These are phyloP conservation scores for Sinocyclocheilus anshuiensis DNA, from an alignment of 2,113 vertebrate species.

Conservation along the genomic window DNA sequence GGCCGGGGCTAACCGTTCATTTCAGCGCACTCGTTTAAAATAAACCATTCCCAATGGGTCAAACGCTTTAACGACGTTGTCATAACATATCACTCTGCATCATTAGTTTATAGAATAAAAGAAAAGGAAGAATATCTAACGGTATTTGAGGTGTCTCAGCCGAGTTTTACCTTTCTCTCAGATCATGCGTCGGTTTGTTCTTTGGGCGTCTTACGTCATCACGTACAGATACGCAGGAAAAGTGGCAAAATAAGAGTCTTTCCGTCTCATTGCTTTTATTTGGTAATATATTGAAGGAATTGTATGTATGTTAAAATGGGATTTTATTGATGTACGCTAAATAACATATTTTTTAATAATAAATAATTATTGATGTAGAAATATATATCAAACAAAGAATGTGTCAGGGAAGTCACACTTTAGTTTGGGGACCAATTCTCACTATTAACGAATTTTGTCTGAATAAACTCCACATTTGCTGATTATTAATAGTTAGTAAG, in stretches of 20 bases:
- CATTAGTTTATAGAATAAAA: not conserved
- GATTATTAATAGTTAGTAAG: not conserved
- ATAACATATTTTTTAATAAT: not conserved
- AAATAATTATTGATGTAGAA: not conserved
- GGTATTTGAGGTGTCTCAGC: not conserved
- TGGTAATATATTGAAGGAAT: not conserved
- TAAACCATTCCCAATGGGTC: not conserved
- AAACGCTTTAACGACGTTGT: not conserved
- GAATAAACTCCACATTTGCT: not conserved
- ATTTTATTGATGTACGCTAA: not conserved
- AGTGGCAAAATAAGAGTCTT: constrained; percentile 35
- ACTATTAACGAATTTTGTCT: not conserved
- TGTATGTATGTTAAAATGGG: not conserved
- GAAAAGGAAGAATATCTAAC: not conserved
- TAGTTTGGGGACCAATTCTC: not conserved
- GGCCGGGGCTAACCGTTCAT: constrained; percentile 26
- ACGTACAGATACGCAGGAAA: constrained; percentile 8
- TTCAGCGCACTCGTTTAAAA: not conserved
- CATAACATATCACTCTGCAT: fast-evolving
- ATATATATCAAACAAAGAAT: not conserved
- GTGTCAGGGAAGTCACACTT: not conserved
- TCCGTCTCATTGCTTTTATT: not conserved
- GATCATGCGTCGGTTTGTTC: constrained; percentile 54
- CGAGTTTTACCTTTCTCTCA: constrained; percentile 49
- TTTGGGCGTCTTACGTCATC: constrained; percentile 46